Base-by-base conservation (phyloP, 2,888 invertebrate species). In the Falcaria lacertinaria region DNA sequence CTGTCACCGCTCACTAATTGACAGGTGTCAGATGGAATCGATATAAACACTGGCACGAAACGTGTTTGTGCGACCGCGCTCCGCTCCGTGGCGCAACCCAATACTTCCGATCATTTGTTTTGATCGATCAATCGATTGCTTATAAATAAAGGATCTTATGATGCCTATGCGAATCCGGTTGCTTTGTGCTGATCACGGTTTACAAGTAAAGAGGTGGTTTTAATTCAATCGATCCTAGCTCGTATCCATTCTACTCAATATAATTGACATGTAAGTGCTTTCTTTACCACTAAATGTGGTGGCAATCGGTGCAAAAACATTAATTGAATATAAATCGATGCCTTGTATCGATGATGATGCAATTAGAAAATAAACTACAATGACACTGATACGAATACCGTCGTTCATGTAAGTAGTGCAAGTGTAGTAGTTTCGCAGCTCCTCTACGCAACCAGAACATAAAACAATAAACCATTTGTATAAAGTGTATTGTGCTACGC, bases 1-100 rank as follows among this genome's bases (percentile, higher is more conserved):
- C 57, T 60, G 59, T 70, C 75, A 74, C 77, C 75, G 70, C 64
- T 56, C 68, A 35, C 54, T 76, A 72, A 77, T 67, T 72, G 78
- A 74, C 80, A 78, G 75, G 66, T 75, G 75, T 61, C 54, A 47
- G 41, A 15, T 42, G 19, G 39, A 45, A 38, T 28, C 40, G 49
- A 49, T 45, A 42, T 54, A 56, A 42, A 32, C 40, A 44, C 34
- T 39, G 46, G 45, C 34, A 32, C 45, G 34, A 8, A 11, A 28
- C 11, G 11, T 28, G 8, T 49, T 51, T 42, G 49, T 41, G 45
- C 42, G 41, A 34, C 42, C 28, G 39, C 42, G 32, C 45, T 39
- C 41, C n/a, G n/a, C n/a, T n/a, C n/a, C n/a, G n/a, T n/a, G n/a
- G n/a, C 33, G 62, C 52, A 58, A 73, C 52, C 33, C 50, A 54